Evolutionary conservation across 2,113 vertebrate genomes (phyloP).

Genomic region (Orthonyx spaldingii): DNA sequence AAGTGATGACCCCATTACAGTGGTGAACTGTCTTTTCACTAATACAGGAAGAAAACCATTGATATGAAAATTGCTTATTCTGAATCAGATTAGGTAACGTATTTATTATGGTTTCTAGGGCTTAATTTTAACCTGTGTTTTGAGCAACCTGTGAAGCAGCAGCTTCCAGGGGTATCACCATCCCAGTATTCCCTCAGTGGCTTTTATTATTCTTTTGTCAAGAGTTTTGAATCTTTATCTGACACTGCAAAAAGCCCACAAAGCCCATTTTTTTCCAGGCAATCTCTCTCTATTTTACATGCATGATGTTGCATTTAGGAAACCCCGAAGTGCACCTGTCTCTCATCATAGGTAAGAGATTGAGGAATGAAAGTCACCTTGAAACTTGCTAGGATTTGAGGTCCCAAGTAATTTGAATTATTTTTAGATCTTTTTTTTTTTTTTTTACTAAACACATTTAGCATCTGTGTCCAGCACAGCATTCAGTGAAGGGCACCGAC

Average conservation of each 20-base stretch:
- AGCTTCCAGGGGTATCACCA: background rate
- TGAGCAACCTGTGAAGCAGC: background rate
- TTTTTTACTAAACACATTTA: background rate
- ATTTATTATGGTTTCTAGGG: background rate
- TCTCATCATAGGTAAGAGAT: background rate
- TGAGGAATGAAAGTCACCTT: background rate
- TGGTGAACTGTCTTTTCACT: constrained; percentile 49
- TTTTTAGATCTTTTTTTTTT: background rate
- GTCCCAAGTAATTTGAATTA: background rate
- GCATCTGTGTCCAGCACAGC: background rate
- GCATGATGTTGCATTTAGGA: background rate
- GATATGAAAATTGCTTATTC: constrained; percentile 58
- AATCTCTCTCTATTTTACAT: background rate
- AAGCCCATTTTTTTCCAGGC: background rate
- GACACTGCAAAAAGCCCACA: background rate
- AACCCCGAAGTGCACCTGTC: background rate
- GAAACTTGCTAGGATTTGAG: background rate
- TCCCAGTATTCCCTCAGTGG: background rate
- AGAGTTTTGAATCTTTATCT: background rate
- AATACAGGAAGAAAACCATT: constrained; percentile 52
- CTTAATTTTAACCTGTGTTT: constrained; percentile 23
- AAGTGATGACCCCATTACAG: constrained; percentile 30
- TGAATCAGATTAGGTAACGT: constrained; percentile 36
- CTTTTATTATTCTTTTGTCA: background rate
- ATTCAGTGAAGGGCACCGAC: background rate